A percentile compares a stretch with the other conserved stretches of the same genome.
Evolutionary conservation across 1,140 invertebrate species (phyloP).

Genomic region (Daktulosphaira vitifoliae): DNA sequence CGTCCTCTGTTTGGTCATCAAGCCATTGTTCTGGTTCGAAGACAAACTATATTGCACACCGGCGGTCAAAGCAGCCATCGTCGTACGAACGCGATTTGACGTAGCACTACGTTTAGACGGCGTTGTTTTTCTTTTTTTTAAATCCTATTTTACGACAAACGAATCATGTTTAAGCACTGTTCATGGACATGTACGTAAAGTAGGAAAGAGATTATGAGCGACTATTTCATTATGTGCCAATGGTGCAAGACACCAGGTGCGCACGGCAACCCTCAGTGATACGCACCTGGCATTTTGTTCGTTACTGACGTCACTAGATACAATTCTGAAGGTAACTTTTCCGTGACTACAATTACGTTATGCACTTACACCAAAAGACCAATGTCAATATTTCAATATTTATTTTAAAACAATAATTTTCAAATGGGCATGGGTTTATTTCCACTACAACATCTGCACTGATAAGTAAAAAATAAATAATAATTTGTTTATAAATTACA

Average conservation of each 20-base stretch:
- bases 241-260: constrained; percentile 25
- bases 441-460: no score
- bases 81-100: not conserved
- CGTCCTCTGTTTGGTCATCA: constrained; percentile 26
- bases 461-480: no score
- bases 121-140: not conserved
- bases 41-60: constrained; percentile 29
- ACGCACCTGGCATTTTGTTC: constrained; percentile 20
- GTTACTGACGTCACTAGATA: constrained; percentile 22
- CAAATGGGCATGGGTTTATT: no score
- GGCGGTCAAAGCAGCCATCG: constrained; percentile 22
- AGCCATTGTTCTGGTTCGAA: constrained; percentile 33
- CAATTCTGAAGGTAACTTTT: no score
- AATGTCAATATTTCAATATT: no score
- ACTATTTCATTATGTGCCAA: constrained; percentile 24
- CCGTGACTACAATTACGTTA: no score
- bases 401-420: no score
- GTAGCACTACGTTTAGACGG: not conserved
- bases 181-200: constrained; percentile 8
- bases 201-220: constrained; percentile 29
- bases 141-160: constrained; percentile 7
- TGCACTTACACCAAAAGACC: no score
- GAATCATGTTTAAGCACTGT: constrained; percentile 10
- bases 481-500: no score
- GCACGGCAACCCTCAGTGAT: not conserved